Percentiles rank a stretch among this genome's conserved stretches.
phyloP scores from a whole-genome alignment of 2,797 vertebrate genomes.

The Cryptoprocta ferox region DNA sequence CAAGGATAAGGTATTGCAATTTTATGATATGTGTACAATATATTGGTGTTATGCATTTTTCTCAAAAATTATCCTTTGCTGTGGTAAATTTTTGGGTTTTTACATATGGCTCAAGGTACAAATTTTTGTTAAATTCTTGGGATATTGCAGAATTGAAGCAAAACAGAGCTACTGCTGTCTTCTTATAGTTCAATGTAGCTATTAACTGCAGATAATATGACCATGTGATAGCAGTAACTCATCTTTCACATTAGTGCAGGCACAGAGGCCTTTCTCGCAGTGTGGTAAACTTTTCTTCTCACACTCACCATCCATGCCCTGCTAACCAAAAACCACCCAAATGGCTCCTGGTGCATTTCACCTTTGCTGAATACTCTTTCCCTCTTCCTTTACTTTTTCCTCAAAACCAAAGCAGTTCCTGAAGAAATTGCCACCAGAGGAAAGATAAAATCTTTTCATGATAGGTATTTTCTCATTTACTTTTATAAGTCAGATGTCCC shows the following conservation, averaged over 20 bases:
- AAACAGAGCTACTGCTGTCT: neutral
- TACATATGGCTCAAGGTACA: neutral
- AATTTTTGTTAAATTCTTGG: neutral
- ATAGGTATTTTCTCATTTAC: neutral
- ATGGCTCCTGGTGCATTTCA: neutral
- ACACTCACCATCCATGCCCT: neutral
- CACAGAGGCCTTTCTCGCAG: neutral
- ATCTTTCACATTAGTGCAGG: neutral
- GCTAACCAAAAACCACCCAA: neutral
- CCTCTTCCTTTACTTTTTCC: neutral
- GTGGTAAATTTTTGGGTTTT: neutral
- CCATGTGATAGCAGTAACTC: neutral
- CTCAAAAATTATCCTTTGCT: conserved; percentile 34
- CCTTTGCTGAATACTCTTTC: neutral
- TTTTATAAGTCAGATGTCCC: neutral
- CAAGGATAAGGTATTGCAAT: neutral
- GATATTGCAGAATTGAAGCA: neutral
- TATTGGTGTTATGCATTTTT: neutral
- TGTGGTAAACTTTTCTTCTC: neutral
- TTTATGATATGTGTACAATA: neutral
- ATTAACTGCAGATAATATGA: neutral
- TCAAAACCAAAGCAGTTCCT: conserved; percentile 2
- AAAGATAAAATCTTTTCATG: neutral
- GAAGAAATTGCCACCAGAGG: neutral
- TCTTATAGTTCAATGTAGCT: neutral